Conservation (phyloP, 2,888 invertebrate species). For the Exocentrus adspersus region DNA sequence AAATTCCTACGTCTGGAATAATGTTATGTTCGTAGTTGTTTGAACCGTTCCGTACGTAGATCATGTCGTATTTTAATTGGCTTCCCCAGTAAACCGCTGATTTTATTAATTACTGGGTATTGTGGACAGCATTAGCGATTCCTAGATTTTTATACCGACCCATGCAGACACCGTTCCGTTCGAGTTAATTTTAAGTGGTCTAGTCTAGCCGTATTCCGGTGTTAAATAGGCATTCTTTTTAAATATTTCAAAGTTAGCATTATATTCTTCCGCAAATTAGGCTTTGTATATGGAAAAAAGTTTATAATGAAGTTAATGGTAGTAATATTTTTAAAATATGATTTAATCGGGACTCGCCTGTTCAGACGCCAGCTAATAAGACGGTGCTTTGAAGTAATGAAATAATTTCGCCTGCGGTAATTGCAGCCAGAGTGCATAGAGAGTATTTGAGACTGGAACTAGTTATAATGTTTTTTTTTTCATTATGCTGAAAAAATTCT, state of each 20-base stretch:
- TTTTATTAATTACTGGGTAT: too few relatives aligned
- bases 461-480: too few relatives aligned
- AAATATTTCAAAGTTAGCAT: not conserved
- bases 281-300: not conserved
- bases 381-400: not conserved
- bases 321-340: constrained; percentile 3
- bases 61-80: too few relatives aligned
- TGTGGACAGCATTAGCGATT: too few relatives aligned
- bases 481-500: too few relatives aligned
- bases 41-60: too few relatives aligned
- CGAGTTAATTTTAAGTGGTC: not conserved
- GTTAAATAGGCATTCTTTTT: not conserved
- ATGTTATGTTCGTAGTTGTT: too few relatives aligned
- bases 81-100: too few relatives aligned
- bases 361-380: not conserved
- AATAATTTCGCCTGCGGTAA: not conserved
- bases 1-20: too few relatives aligned
- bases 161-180: not conserved
- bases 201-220: not conserved
- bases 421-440: too few relatives aligned
- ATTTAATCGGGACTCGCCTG: not conserved
- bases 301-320: not conserved
- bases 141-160: not conserved
- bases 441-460: too few relatives aligned
- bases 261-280: constrained; percentile 1